Conservation (phyloP, 2,888 invertebrate species). For the Leucozona laternaria region DNA sequence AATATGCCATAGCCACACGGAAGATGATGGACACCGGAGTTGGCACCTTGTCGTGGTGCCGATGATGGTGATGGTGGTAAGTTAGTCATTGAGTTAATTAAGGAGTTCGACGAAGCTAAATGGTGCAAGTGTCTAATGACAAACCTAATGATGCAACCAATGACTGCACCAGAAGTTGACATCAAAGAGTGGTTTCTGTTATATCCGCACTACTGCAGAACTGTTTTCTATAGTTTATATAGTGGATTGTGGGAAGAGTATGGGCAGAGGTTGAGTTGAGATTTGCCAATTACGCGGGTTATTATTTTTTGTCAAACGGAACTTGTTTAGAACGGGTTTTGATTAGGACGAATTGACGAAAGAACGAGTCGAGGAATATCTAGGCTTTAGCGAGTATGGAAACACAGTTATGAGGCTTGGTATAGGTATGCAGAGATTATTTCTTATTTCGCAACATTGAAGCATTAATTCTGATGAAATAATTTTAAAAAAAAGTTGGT, state of each 20-base stretch:
- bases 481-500: no score
- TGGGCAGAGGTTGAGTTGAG: not conserved
- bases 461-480: no score
- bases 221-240: no score
- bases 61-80: not conserved
- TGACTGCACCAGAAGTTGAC: slow-evolving; percentile 34
- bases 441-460: no score
- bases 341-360: slow-evolving; percentile 3
- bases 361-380: not conserved
- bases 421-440: not conserved
- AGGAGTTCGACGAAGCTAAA: slow-evolving; percentile 54
- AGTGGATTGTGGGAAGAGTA: no score
- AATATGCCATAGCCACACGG: slow-evolving; percentile 39
- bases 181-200: not conserved
- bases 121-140: slow-evolving; percentile 67
- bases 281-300: slow-evolving; percentile 25
- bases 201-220: not conserved
- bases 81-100: slow-evolving; percentile 62
- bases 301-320: slow-evolving; percentile 53
- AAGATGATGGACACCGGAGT: slow-evolving; percentile 59
- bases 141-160: slow-evolving; percentile 65
- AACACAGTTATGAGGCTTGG: slow-evolving; percentile 1
- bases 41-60: slow-evolving; percentile 44
- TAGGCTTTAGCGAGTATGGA: not conserved
- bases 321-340: slow-evolving; percentile 17